Evolutionary conservation across 2,797 vertebrate species (phyloP).

Genomic region (Loriculus beryllinus): DNA sequence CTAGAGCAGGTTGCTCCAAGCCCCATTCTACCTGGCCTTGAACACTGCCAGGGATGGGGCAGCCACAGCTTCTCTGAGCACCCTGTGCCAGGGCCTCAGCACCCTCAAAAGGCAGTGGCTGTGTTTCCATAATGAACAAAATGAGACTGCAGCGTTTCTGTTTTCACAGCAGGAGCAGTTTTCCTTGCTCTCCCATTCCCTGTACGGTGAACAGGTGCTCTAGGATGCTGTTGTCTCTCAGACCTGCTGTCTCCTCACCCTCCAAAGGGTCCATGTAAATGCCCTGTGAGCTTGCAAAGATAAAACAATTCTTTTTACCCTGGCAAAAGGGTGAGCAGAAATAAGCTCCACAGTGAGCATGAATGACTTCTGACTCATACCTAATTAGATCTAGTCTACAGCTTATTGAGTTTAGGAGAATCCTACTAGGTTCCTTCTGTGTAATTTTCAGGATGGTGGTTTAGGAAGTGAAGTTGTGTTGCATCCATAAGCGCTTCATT

Average conservation of each 20-base stretch:
- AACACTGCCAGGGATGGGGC: not conserved
- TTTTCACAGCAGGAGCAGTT: not conserved
- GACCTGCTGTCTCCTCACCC: not conserved
- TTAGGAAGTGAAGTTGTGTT: not conserved
- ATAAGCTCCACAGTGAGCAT: not conserved
- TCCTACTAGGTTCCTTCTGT: not conserved
- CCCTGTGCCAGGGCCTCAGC: not conserved
- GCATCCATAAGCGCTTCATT: not conserved
- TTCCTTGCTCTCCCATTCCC: not conserved
- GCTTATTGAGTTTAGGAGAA: not conserved
- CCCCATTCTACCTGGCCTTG: not conserved
- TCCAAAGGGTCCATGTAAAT: not conserved
- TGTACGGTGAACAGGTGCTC: not conserved
- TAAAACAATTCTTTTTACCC: not conserved
- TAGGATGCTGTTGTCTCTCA: not conserved
- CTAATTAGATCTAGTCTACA: not conserved
- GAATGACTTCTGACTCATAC: not conserved
- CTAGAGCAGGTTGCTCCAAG: not conserved
- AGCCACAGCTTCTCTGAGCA: not conserved
- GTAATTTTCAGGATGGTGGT: not conserved
- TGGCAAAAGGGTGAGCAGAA: not conserved
- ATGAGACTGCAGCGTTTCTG: not conserved
- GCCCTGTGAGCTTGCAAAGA: not conserved
- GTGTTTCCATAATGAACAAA: fast-evolving
- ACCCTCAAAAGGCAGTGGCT: not conserved